Evolutionary conservation across 2,888 invertebrate genomes (phyloP), one percentile per base, ranked within the genome.

Genomic region (Cetonia aurata): DNA sequence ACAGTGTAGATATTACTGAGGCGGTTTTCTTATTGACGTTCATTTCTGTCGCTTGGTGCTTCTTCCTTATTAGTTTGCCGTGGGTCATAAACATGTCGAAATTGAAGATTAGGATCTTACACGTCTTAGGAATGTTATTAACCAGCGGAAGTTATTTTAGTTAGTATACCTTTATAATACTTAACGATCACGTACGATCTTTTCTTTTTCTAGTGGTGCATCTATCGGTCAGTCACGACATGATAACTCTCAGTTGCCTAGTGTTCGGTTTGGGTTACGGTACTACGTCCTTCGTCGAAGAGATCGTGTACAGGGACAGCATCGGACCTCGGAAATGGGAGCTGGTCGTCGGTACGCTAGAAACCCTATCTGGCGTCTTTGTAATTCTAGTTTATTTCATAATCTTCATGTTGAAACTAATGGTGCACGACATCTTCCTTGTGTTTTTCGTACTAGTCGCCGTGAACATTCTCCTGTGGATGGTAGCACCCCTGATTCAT

Each of bases 211-310:
- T 68, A 78, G 78, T 76, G 53, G 52, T 75, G 6, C 70, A 75
- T 69, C 72, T 73, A 37, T 73, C 73, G 1, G 52, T 59, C 50
- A 59, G 48, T 25, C 72, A 75, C 53, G 71, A 74, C 66, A 75
- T 72, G 56, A 72, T 76, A 17, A 73, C 73, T 13, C 42, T 76
- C 10, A 74, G 75, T 50, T 72, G 77, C 41, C 65, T 74, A n/a
- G 67, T 76, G 1, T 73, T 75, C 57, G 78, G 78, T 44, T 73
- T 76, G 59, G 76, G 78, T 17, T 76, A 75, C 70, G 78, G 78
- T 50, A 73, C 74, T 0, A 74, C 74, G 46, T 72, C 76, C 3
- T 74, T 73, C 57, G 72, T 74, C 2, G 73, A 73, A 46, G 73
- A 76, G 46, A 74, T 75, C 52, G 72, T 75, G 6, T 57, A 77